Evolutionary conservation across 2,113 vertebrate genomes (phyloP).

Genomic region (Steatornis caripensis): DNA sequence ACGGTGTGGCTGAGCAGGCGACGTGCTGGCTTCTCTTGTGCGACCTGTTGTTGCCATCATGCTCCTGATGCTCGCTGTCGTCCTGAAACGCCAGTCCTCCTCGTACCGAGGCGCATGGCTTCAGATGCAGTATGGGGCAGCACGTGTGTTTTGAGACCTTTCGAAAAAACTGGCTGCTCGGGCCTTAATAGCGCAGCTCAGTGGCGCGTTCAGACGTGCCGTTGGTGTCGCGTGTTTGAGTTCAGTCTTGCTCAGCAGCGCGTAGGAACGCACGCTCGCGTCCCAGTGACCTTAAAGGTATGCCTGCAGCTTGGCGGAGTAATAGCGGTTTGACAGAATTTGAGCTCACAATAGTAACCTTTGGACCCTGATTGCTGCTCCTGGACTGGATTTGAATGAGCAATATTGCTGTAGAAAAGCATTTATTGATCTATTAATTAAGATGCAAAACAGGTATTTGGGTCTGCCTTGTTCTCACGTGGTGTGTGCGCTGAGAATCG

Average conservation of each 20-base stretch:
- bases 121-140: not conserved
- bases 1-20: not conserved
- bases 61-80: not conserved
- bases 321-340: not conserved
- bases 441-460: not conserved
- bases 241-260: not conserved
- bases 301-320: not conserved
- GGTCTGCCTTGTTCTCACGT: not conserved
- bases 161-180: not conserved
- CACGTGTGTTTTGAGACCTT: not conserved
- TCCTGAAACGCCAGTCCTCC: not conserved
- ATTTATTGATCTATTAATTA: not conserved
- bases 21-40: not conserved
- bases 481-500: not conserved
- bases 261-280: accelerated
- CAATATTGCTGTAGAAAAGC: not conserved
- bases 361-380: not conserved
- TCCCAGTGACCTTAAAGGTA: not conserved
- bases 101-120: accelerated
- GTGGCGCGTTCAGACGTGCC: accelerated
- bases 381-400: not conserved
- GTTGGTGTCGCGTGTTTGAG: not conserved
- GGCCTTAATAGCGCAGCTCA: not conserved
- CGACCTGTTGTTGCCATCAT: not conserved
- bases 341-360: not conserved